These are phyloP conservation scores for Fopius arisanus DNA, from an alignment of 1,140 invertebrate genomes.

Conservation along the genomic window DNA sequence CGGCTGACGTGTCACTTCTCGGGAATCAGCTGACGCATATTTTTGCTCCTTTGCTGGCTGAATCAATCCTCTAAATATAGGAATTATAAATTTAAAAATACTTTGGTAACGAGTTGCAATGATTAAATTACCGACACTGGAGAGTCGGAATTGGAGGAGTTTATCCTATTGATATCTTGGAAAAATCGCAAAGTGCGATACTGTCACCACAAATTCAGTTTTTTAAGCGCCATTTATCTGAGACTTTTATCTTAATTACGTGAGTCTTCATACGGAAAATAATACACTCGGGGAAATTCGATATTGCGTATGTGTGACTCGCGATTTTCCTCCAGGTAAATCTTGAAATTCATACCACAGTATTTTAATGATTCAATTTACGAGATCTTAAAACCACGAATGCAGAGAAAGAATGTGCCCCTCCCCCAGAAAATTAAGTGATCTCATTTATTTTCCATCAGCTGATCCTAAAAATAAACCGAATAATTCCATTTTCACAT, in stretches of 20 bases:
- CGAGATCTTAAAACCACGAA: too few relatives aligned
- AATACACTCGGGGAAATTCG: background rate
- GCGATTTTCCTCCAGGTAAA: too few relatives aligned
- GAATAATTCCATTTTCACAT: too few relatives aligned
- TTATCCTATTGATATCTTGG: background rate
- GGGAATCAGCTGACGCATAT: constrained; percentile 15
- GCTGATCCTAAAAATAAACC: too few relatives aligned
- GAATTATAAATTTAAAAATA: background rate
- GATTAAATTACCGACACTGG: background rate
- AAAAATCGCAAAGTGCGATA: background rate
- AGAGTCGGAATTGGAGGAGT: background rate
- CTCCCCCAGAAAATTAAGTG: too few relatives aligned
- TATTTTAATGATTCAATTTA: too few relatives aligned
- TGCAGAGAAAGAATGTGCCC: too few relatives aligned
- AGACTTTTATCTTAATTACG: background rate
- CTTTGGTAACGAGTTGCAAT: background rate
- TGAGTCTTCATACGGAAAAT: background rate
- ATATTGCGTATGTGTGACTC: background rate
- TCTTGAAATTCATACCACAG: too few relatives aligned
- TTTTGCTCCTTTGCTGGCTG: background rate
- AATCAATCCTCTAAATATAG: constrained; percentile 17
- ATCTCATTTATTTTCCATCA: too few relatives aligned
- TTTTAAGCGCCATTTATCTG: background rate
- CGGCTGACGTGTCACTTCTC: background rate
- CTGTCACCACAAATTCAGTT: background rate